Evolutionary conservation across 2,888 invertebrate genomes (phyloP).

Genomic region (Chrysotoxum bicinctum): DNA sequence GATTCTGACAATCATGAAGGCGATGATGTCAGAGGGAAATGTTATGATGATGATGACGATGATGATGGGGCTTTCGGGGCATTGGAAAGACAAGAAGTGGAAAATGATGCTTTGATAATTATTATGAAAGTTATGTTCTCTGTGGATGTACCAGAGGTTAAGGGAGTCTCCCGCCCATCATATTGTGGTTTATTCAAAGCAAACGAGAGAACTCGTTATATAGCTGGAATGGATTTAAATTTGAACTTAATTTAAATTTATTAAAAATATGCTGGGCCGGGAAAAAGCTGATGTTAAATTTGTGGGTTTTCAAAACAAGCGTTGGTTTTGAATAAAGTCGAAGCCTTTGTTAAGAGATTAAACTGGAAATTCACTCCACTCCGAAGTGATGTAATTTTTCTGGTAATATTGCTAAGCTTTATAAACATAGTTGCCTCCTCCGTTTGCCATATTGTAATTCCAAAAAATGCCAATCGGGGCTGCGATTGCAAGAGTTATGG

Average conservation of each 20-base stretch:
- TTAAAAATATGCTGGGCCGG: neutral
- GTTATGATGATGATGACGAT: conserved; percentile 15
- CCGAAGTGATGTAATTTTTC: too few species aligned
- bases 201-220: neutral
- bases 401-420: too few species aligned
- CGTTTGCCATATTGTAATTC: too few species aligned
- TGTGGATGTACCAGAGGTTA: neutral
- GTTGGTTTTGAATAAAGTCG: too few species aligned
- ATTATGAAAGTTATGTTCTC: conserved; percentile 22
- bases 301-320: too few species aligned
- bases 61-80: conserved; percentile 33
- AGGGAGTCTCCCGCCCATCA: neutral
- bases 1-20: conserved; percentile 47
- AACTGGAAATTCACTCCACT: too few species aligned
- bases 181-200: neutral
- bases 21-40: conserved; percentile 36
- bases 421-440: too few species aligned
- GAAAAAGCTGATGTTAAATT: neutral
- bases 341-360: too few species aligned
- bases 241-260: neutral
- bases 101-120: conserved; percentile 43
- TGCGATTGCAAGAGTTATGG: too few species aligned
- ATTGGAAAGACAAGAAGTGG: conserved; percentile 15
- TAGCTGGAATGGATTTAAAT: neutral
- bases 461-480: too few species aligned